Evolutionary conservation across 2,888 invertebrate species (phyloP), one percentile per base, ranked within the genome.

Genomic region (Polydrusus cervinus): DNA sequence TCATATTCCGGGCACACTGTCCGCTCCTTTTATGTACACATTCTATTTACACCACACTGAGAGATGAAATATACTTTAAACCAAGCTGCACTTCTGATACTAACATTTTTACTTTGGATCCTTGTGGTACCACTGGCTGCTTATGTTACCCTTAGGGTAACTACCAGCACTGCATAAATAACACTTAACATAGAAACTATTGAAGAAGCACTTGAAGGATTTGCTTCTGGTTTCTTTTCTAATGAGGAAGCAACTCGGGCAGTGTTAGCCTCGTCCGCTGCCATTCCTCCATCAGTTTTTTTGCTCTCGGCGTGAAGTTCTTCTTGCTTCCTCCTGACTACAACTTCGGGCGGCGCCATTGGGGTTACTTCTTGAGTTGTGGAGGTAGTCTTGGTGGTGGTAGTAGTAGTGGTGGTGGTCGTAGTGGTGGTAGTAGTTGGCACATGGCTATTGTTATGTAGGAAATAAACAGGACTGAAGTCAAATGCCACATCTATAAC

Each of bases 391-490:
- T 86, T 86, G 0, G 87, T 86, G 0, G 86, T 86, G 0, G 88
- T 88, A 1, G 88, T 87, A 1, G 88, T 88, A 0, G 88, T 88
- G 0, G 89, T 89, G 0, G 89, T 89, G 0, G 89, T 89, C 0
- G 90, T 89, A 0, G 90, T 89, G 0, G 92, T 90, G 0, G 92
- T 91, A 0, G 93, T 95, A 11, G 94, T 95, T 1, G 96, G 95
- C 18, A 95, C 94, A 49, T 93, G 86, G 14, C 91, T 93, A 80
- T 93, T 91, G 85, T 96, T 96, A 66, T 90, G 89, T 55, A 94
- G 86, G 87, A 91, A 96, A 85, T 94, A 96, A 61, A 93, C 90
- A 34, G 92, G 92, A n/a, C 94, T 93, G 80, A 93, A 93, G 79
- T 93, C 91, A 7, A 93, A 90, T 79, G 89, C 90, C 0, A 95